phyloP scores from a whole-genome alignment of 1,140 invertebrate genomes.

The Lithobius niger region DNA sequence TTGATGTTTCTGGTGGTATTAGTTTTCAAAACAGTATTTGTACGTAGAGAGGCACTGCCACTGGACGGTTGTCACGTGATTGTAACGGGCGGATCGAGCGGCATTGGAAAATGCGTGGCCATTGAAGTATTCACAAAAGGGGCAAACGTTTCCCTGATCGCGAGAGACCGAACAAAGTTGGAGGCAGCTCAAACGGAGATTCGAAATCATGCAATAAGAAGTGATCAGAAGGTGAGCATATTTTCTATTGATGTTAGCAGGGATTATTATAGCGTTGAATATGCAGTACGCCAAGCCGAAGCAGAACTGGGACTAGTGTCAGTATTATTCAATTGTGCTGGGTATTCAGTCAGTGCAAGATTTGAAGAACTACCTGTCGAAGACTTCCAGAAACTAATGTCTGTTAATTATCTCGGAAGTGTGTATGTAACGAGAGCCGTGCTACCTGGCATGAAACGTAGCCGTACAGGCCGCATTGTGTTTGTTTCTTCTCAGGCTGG shows the following conservation, averaged over 20 bases:
- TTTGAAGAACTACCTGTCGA: slow-evolving; percentile 64
- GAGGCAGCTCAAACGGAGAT: slow-evolving; percentile 3
- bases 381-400: slow-evolving; percentile 51
- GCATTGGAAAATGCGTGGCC: slow-evolving; percentile 78
- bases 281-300: slow-evolving; percentile 45
- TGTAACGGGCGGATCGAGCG: slow-evolving; percentile 80
- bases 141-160: slow-evolving; percentile 77
- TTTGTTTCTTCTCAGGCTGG: slow-evolving; percentile 82
- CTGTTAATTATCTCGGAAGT: slow-evolving; percentile 41
- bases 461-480: slow-evolving; percentile 54
- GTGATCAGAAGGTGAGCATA: slow-evolving; percentile 50
- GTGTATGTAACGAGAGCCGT: slow-evolving; percentile 40
- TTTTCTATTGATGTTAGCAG: slow-evolving; percentile 57
- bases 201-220: slow-evolving; percentile 25
- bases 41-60: not conserved
- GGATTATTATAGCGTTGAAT: slow-evolving; percentile 45
- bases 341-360: slow-evolving; percentile 44
- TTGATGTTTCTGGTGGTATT: not conserved
- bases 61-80: slow-evolving; percentile 10
- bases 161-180: slow-evolving; percentile 46
- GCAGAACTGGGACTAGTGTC: slow-evolving; percentile 57
- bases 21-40: not conserved
- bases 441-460: slow-evolving; percentile 37
- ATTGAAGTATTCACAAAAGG: slow-evolving; percentile 59
- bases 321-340: slow-evolving; percentile 86